Evolutionary conservation across 2,113 vertebrate genomes (phyloP), one percentile per base, ranked within the genome.

Genomic region (Zeus faber): DNA sequence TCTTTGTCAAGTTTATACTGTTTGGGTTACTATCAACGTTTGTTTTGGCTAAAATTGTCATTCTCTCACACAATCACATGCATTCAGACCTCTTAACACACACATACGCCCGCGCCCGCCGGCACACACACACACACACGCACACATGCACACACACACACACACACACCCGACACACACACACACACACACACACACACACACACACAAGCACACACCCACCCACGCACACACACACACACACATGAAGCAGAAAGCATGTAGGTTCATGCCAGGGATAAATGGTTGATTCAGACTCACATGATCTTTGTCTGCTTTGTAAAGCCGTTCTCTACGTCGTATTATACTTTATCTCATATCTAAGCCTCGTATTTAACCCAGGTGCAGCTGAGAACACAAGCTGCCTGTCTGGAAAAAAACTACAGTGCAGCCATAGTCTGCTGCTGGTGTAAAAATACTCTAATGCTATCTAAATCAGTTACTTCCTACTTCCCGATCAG

Each of bases 21-120:
- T 82, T 76, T 82, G 70, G 74, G 74, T 78, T 71, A 54, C 24
- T 47, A 54, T 33, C 1, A n/a, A 29, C 4, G 20, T 55, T 49
- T 76, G 82, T 84, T 84, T 78, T 49, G 77, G 76, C 79, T 84
- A 27, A 64, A 47, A 54, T 4, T 17, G 39, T 61, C 40, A 45
- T 58, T 64, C 14, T 31, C 49, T 23, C 49, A 54, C 49, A 37
- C 53, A 40, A 44, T 8, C 29, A 41, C 5, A 45, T 37, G 39
- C 46, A 51, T 49, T 54, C 40, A 21, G 17, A 37, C 49, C 39
- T 1, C 10, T 16, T 20, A 5, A 49, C 5, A 29, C 37, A 39
- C 43, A 46, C 43, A 22, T 35, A 25, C 57, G 20, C 57, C 3
- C 29, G 10, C 14, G 44, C 49, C 16, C 45, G 10, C 56, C 46